Conservation (phyloP, 1,140 invertebrate species). For the Trissolcus basalis region DNA sequence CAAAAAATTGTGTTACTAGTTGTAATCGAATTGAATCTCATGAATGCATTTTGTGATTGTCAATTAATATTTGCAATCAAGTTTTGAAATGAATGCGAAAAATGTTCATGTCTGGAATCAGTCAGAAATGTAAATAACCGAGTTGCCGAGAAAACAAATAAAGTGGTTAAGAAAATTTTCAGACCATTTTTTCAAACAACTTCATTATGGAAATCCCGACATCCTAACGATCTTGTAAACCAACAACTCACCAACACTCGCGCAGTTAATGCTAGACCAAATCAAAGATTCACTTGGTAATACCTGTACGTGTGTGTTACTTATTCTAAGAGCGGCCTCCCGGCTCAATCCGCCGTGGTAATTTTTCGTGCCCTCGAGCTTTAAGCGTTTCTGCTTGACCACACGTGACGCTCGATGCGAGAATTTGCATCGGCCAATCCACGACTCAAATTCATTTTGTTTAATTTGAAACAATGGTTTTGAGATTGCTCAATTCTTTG, state of each 20-base stretch:
- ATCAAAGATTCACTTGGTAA: conserved; percentile 31
- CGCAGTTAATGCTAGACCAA: conserved; percentile 33
- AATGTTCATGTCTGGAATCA: too few species aligned
- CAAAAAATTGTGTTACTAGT: too few species aligned
- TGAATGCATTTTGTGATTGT: too few species aligned
- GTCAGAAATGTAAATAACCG: too few species aligned
- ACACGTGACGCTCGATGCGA: conserved; percentile 45
- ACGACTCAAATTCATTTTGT: neutral
- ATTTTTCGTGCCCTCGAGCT: conserved; percentile 58
- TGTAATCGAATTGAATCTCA: too few species aligned
- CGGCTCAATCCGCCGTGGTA: conserved; percentile 45
- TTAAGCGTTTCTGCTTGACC: conserved; percentile 58
- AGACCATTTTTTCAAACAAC: conserved; percentile 8
- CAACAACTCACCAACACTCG: conserved; percentile 30
- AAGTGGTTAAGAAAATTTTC: conserved; percentile 15
- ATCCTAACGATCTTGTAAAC: conserved; percentile 36
- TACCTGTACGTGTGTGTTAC: conserved; percentile 20
- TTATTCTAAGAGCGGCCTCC: conserved; percentile 36
- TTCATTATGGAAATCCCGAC: conserved; percentile 38
- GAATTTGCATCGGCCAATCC: conserved; percentile 51
- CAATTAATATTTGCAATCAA: too few species aligned
- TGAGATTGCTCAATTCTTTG: conserved; percentile 1
- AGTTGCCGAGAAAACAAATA: neutral
- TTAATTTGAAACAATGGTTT: too few species aligned
- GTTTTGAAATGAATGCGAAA: too few species aligned